These are phyloP conservation scores for Armadillidium nasatum DNA, from an alignment of 1,140 invertebrate species.

Conservation along the genomic window DNA sequence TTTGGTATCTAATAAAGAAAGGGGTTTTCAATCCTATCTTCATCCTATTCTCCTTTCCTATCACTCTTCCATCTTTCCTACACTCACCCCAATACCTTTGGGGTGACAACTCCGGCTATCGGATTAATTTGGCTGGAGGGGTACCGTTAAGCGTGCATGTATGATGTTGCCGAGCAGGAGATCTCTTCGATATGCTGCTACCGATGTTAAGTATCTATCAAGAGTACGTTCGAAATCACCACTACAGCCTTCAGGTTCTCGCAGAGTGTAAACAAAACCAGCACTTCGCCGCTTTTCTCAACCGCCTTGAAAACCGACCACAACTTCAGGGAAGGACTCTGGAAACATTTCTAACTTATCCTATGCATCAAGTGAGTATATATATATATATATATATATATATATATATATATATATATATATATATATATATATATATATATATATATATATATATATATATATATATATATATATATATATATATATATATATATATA, in stretches of 20 bases:
- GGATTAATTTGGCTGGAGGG: neutral
- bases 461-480: constrained; percentile 1
- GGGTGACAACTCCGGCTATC: neutral
- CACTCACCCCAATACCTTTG: neutral
- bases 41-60: no score
- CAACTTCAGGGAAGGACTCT: constrained; percentile 76
- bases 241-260: constrained; percentile 77
- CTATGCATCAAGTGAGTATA: constrained; percentile 79
- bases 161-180: constrained; percentile 20
- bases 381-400: neutral
- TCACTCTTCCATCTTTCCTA: neutral
- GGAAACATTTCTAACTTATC: constrained; percentile 87
- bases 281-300: constrained; percentile 73
- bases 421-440: neutral
- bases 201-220: constrained; percentile 92
- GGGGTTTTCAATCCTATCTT: no score
- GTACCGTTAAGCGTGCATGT: neutral
- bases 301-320: constrained; percentile 77
- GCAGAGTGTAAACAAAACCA: constrained; percentile 85
- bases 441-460: neutral
- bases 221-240: constrained; percentile 89
- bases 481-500: no score
- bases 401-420: constrained; percentile 1
- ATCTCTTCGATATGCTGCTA: constrained; percentile 50
- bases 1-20: no score